phyloP scores from a whole-genome alignment of 35 echinoderm and acorn worm genomes.

The Ophiothrix spiculata region DNA sequence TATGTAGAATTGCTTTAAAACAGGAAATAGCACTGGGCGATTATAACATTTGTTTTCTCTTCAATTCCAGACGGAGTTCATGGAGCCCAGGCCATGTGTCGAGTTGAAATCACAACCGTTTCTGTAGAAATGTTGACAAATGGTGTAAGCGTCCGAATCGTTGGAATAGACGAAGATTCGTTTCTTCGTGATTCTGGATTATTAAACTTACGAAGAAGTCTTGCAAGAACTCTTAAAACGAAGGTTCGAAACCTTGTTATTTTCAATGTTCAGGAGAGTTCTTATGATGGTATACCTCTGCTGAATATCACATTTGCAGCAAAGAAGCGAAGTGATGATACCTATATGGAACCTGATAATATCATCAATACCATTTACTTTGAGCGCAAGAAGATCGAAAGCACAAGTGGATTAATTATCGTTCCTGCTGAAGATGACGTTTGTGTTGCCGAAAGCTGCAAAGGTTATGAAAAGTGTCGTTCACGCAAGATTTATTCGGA shows the following conservation, averaged over 20 bases:
- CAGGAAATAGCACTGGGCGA: no score
- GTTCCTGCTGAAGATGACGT: conserved; percentile 73
- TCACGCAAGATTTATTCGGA: conserved; percentile 36
- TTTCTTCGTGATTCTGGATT: conserved; percentile 51
- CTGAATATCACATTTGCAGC: conserved; percentile 73
- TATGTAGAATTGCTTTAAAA: no score
- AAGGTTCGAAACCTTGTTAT: conserved; percentile 53
- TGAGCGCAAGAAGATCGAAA: conserved; percentile 60
- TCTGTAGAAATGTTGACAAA: conserved; percentile 60
- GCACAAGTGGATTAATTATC: conserved; percentile 53
- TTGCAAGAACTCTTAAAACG: conserved; percentile 39
- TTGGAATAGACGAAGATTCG: conserved; percentile 49
- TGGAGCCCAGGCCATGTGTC: conserved; percentile 58
- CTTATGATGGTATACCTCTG: conserved; percentile 16
- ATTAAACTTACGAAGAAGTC: conserved; percentile 36
- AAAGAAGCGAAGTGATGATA: conserved; percentile 36
- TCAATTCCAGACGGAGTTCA: conserved; percentile 60
- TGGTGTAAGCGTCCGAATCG: conserved; percentile 67
- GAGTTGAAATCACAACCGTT: conserved; percentile 51
- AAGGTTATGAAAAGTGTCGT: conserved; percentile 56
- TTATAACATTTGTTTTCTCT: no score
- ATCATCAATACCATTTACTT: conserved; percentile 76
- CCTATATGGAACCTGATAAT: conserved; percentile 58
- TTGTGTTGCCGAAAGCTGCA: conserved; percentile 61
- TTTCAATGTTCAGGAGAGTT: conserved; percentile 78